Evolutionary conservation across 2,113 vertebrate species (phyloP).

Genomic region (Donacobius atricapilla): DNA sequence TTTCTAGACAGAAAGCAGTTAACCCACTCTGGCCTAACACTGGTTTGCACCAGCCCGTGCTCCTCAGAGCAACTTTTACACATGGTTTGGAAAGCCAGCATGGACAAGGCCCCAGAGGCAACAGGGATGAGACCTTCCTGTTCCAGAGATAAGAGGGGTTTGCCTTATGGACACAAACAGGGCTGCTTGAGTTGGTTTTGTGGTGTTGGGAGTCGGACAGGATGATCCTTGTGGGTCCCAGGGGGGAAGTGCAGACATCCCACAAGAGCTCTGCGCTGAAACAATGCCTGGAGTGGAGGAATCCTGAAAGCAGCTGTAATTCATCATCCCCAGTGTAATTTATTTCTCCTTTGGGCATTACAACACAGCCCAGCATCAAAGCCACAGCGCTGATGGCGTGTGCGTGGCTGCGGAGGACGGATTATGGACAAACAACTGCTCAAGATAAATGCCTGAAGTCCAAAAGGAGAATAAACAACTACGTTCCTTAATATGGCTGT

Average conservation of each 20-base stretch:
- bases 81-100: not conserved
- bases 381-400: not conserved
- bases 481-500: not conserved
- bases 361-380: not conserved
- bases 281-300: not conserved
- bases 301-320: constrained; percentile 28
- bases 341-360: constrained; percentile 17
- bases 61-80: not conserved
- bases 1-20: not conserved
- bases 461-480: not conserved
- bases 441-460: not conserved
- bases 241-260: not conserved
- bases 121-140: not conserved
- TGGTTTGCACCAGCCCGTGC: not conserved
- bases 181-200: not conserved
- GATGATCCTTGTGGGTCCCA: not conserved
- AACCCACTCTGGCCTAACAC: not conserved
- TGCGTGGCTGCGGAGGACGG: not conserved
- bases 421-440: not conserved
- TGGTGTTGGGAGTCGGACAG: fast-evolving
- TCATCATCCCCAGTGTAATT: not conserved
- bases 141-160: not conserved
- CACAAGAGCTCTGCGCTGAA: not conserved
- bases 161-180: not conserved
- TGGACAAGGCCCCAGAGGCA: fast-evolving